Conservation (phyloP, 2,888 invertebrate species). For the Dioctria rufipes region DNA sequence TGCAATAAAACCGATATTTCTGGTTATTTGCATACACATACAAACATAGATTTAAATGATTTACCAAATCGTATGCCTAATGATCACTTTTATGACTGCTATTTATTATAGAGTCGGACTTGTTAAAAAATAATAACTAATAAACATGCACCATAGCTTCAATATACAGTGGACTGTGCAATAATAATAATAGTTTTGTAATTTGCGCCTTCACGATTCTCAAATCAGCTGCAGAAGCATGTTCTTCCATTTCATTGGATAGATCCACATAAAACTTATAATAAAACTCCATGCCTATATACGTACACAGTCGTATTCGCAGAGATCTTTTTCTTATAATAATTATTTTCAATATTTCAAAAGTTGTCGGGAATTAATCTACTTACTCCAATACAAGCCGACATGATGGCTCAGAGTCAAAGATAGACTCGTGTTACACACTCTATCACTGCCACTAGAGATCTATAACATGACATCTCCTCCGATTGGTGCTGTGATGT, state of each 20-base stretch:
- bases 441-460: conserved; percentile 4
- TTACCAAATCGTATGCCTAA: too few relatives aligned
- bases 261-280: conserved; percentile 15
- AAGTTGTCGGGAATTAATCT: conserved; percentile 43
- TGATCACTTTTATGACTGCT: too few relatives aligned
- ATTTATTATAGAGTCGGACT: too few relatives aligned
- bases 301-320: too few relatives aligned
- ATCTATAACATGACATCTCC: background rate
- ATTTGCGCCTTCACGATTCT: background rate
- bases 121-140: too few relatives aligned
- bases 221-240: background rate
- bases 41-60: too few relatives aligned
- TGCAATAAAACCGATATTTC: too few relatives aligned
- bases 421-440: conserved; percentile 17
- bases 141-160: too few relatives aligned
- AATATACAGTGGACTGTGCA: too few relatives aligned
- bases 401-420: background rate
- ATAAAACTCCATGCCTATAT: too few relatives aligned
- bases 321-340: conserved; percentile 17
- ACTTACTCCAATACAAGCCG: background rate
- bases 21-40: too few relatives aligned
- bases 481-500: background rate
- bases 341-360: conserved; percentile 45
- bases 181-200: background rate
- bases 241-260: conserved; percentile 1